Base-by-base conservation (phyloP, 2,888 invertebrate species). In the Autographa pulchrina region DNA sequence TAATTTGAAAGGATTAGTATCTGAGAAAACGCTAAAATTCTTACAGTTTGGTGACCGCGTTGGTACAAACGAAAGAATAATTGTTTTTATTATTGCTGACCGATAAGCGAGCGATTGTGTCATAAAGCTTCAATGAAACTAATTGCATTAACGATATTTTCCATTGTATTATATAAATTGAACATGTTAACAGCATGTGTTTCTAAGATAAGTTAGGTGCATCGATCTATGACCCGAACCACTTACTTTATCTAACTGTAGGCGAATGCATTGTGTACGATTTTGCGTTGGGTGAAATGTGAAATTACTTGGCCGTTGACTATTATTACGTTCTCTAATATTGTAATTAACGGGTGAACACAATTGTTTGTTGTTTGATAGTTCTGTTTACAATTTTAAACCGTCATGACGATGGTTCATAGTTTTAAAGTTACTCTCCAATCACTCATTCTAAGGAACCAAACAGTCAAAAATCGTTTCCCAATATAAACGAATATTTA, bases 201-300 rank as follows among this genome's bases (percentile, higher is more conserved):
- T 59, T 25, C 54, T 56, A 56, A 20, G 71, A 78, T 77, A 74
- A 77, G 20, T 77, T 56, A 67, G 70, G 70, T 74, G 70, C 74
- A 67, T 68, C 62, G 65, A 60, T 64, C 78, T 77, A n/a, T 77
- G 77, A 77, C 78, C 77, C 65, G 67, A 43, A 56, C 25, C 52
- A 38, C 35, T 64, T 68, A 62, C 43, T 41, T 68, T 68, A 62
- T 62, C 56, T 41, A 75, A 67, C 69, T 68, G 48, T 52, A 54
- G 13, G 2, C 20, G 11, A 67, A 69, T 68, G 66, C 66, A 48
- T 41, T 66, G 68, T 67, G 62, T 66, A 69, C 64, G 62, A 65
- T 54, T 58, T 72, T 63, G n/a, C 59, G 65, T 65, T 58, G 25
- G n/a, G 41, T 20, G 60, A 54, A 54, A 69, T 38, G 35, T 31